These are phyloP conservation scores for Dermatemys mawii DNA, from an alignment of 2,113 vertebrate species.

Conservation along the genomic window DNA sequence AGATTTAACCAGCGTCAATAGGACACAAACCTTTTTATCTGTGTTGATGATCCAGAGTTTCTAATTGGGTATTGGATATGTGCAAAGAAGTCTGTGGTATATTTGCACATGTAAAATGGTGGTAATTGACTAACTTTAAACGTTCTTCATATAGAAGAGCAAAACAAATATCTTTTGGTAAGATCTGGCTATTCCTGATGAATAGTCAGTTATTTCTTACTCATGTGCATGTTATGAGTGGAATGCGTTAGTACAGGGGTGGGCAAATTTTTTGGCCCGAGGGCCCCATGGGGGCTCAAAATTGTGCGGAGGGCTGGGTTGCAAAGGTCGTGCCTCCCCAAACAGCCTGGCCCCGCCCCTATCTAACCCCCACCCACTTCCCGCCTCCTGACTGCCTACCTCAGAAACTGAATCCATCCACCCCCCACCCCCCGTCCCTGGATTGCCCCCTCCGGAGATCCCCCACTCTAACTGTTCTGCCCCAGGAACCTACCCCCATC, in stretches of 20 bases:
- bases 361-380: too few relatives aligned
- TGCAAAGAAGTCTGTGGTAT: accelerated
- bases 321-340: too few relatives aligned
- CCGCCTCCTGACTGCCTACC: too few relatives aligned
- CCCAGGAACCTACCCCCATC: too few relatives aligned
- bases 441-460: too few relatives aligned
- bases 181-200: background rate
- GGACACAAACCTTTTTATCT: background rate
- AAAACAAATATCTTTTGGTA: background rate
- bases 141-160: background rate
- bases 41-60: background rate
- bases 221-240: background rate
- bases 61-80: background rate
- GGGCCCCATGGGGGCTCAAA: too few relatives aligned
- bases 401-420: too few relatives aligned
- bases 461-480: too few relatives aligned
- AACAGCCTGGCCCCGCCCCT: too few relatives aligned
- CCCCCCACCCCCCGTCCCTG: too few relatives aligned
- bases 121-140: background rate
- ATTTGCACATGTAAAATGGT: background rate
- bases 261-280: too few relatives aligned
- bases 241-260: background rate
- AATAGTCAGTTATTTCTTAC: background rate
- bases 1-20: background rate
- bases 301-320: too few relatives aligned